Conservation (phyloP, 2,113 vertebrate species). For the Ochotona princeps region DNA sequence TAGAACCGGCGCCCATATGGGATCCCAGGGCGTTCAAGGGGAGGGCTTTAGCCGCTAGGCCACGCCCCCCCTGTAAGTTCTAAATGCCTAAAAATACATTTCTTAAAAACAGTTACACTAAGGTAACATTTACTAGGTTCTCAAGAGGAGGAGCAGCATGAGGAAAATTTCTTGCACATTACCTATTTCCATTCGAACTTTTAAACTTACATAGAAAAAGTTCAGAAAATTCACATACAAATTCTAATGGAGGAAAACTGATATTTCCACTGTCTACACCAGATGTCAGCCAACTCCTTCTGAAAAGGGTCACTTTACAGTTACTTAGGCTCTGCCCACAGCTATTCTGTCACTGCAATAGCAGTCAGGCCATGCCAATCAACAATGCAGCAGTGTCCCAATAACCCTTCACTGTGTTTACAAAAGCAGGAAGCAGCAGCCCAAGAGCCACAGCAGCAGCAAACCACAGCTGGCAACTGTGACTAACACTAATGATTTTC, state of each 20-base stretch:
- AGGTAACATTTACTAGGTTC: not conserved
- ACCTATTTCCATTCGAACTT: no score
- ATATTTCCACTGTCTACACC: not conserved
- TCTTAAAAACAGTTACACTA: not conserved
- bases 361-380: not conserved
- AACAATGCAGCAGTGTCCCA: not conserved
- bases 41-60: no score
- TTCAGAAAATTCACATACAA: not conserved
- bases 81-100: no score
- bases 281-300: not conserved
- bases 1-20: no score
- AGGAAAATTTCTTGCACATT: no score
- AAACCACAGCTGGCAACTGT: not conserved
- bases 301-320: not conserved
- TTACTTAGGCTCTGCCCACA: not conserved
- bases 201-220: not conserved
- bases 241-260: not conserved
- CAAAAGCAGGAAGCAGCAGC: not conserved
- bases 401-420: constrained; percentile 1
- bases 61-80: no score
- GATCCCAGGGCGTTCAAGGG: no score
- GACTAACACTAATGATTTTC: not conserved
- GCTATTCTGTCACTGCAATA: not conserved
- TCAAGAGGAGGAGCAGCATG: not conserved
- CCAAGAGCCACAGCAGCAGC: not conserved